Base-by-base conservation (phyloP, 1,140 invertebrate genomes). In the Megalonaias nervosa region DNA sequence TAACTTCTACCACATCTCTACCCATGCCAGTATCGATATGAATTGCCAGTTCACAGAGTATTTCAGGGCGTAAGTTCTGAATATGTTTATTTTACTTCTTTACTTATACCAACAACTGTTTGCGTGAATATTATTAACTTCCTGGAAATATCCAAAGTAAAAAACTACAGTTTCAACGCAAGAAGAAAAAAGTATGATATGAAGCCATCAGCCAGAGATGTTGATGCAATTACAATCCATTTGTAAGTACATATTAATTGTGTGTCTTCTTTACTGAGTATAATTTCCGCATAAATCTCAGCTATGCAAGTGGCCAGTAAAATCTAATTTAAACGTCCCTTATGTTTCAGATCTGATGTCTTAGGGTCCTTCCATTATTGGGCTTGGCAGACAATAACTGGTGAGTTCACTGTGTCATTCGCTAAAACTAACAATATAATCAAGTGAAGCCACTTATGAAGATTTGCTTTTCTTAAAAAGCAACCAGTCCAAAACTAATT, bases 1-100 rank as follows among this genome's bases (percentile, higher is more conserved):
- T 15, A 99, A 99, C 91, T 99, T 99, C 89, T 99, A 99, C 91
- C 97, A 99, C 87, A 96, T 99, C 1, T 97, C 97, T 12, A 99
- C 97, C 0, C 98, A 99, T 88, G 96, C 97, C 0, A 92, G 99
- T 0, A 85, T 91, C 57, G 93, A 94, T 86, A 81, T 93, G 13
- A 91, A 90, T 58, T 94, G 93, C 85, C 87, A 93, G 55, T 93
- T 94, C 81, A 85, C 92, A 48, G 93, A 93, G 72, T 93, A 91
- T 83, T 92, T 91, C 76, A 89, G 83, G 73, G 79, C 84, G 88
- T 89, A 79, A 82, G 86, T 81, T 65, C 48, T 59, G 38, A 38
- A 23, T 67, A n/a, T 21, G 1, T 17, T 31, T 61, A n/a, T 2
- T n/a, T 61, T 61, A 2, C 59, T 61, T 17, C 59, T 17, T 26